These are phyloP conservation scores for Microchirus variegatus DNA, from an alignment of 2,797 vertebrate genomes.

Conservation along the genomic window DNA sequence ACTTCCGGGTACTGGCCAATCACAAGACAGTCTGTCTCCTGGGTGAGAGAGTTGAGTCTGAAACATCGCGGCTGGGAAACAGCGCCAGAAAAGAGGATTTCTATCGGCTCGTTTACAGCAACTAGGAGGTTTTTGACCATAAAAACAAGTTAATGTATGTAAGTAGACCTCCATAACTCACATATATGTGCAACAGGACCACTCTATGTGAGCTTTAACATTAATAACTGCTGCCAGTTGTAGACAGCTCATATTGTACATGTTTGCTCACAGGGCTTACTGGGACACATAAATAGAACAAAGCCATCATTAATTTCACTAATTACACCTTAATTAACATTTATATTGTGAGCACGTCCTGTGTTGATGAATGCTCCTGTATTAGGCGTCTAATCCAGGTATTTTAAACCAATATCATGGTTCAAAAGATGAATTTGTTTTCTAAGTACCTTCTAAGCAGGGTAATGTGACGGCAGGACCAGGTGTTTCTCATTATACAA, in stretches of 20 bases:
- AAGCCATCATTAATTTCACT: neutral
- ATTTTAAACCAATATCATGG: conserved; percentile 14
- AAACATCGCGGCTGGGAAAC: too few species aligned
- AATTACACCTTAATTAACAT: conserved; percentile 13
- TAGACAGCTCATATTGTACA: neutral
- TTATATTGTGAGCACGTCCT: conserved; percentile 3
- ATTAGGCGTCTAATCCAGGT: conserved; percentile 3
- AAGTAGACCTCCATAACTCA: too few species aligned
- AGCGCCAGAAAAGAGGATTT: too few species aligned
- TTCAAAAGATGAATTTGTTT: conserved; percentile 20
- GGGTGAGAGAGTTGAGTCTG: too few species aligned
- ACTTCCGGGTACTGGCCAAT: too few species aligned
- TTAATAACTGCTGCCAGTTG: neutral
- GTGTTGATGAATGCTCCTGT: conserved; percentile 6
- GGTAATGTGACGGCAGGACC: conserved; percentile 19
- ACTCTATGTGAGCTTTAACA: too few species aligned
- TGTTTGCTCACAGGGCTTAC: conserved; percentile 10
- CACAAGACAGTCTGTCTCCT: too few species aligned
- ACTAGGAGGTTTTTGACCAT: too few species aligned
- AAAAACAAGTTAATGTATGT: too few species aligned
- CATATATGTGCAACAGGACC: too few species aligned
- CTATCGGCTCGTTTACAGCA: too few species aligned
- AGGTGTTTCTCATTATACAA: conserved; percentile 29
- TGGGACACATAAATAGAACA: conserved; percentile 17
- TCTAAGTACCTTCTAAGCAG: conserved; percentile 9